Conservation (phyloP, 1,140 invertebrate species). For the Cheumatopsyche charites region DNA sequence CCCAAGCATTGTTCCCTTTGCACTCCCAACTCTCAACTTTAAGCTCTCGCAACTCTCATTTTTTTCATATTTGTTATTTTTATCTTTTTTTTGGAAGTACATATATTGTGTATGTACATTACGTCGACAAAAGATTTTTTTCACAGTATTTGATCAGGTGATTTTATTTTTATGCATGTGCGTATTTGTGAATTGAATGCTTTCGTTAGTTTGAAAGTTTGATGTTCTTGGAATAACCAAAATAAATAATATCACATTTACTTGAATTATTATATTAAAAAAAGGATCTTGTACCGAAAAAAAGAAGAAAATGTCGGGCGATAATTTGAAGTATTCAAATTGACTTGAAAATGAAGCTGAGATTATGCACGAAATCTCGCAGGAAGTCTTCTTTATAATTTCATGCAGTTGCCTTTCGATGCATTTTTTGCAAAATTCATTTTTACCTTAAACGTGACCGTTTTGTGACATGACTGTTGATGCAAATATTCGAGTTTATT, state of each 20-base stretch:
- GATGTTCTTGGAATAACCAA: too few species aligned
- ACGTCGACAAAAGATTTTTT: not conserved
- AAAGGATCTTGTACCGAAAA: not conserved
- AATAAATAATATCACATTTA: too few species aligned
- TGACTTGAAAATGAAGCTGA: conserved; percentile 27
- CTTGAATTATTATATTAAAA: too few species aligned
- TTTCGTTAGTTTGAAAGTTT: not conserved
- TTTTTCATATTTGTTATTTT: not conserved
- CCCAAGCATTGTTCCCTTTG: conserved; percentile 5
- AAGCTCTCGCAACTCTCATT: not conserved
- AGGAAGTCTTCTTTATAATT: conserved; percentile 33
- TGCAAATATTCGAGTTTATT: not conserved
- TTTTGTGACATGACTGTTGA: conserved; percentile 23
- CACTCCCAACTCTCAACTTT: not conserved
- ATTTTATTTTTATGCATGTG: too few species aligned
- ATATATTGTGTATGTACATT: not conserved
- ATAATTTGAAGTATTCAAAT: conserved; percentile 7
- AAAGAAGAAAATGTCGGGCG: not conserved
- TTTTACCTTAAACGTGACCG: conserved; percentile 32
- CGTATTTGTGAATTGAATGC: not conserved
- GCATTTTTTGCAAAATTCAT: not conserved
- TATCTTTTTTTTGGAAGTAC: too few species aligned
- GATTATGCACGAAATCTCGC: conserved; percentile 33
- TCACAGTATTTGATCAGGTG: conserved; percentile 15
- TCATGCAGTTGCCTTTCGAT: conserved; percentile 15